A percentile compares a stretch with the other conserved stretches of the same genome.
These are phyloP conservation scores for Balanococcus diminutus DNA, from an alignment of 2,888 invertebrate genomes.

Conservation along the genomic window DNA sequence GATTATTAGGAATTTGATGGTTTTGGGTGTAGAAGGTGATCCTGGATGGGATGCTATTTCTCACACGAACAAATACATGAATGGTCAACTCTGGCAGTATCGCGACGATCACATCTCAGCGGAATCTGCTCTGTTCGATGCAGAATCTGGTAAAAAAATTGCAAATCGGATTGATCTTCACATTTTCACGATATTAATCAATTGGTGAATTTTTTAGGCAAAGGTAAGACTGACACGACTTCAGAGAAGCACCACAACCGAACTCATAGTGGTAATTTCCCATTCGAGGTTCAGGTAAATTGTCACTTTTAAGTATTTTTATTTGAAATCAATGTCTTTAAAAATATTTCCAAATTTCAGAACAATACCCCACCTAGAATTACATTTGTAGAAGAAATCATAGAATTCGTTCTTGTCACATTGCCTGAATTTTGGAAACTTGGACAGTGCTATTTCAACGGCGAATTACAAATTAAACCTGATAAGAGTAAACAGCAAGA, in stretches of 20 bases:
- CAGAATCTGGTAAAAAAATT: slow-evolving; percentile 48
- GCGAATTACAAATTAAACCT: slow-evolving; percentile 78
- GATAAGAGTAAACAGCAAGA: slow-evolving; percentile 75
- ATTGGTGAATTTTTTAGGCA: neutral
- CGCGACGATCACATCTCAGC: slow-evolving; percentile 69
- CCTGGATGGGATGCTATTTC: slow-evolving; percentile 96
- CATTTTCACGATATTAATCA: neutral
- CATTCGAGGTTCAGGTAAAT: slow-evolving; percentile 3
- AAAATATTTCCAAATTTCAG: slow-evolving; percentile 56
- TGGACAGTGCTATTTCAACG: slow-evolving; percentile 91
- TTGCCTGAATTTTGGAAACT: slow-evolving; percentile 95
- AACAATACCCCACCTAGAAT: slow-evolving; percentile 71
- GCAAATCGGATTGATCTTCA: neutral
- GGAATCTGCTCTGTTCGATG: slow-evolving; percentile 60
- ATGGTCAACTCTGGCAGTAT: slow-evolving; percentile 70
- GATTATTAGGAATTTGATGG: slow-evolving; percentile 83
- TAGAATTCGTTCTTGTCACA: slow-evolving; percentile 74
- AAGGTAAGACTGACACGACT: neutral
- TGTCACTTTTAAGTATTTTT: neutral
- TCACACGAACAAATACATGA: slow-evolving; percentile 81
- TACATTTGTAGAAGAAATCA: slow-evolving; percentile 79
- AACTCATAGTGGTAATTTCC: neutral
- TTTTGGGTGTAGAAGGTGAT: slow-evolving; percentile 79
- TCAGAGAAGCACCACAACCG: neutral
- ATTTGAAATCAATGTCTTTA: neutral